phyloP scores from a whole-genome alignment of 2,797 vertebrate species.

The Sebastes elongatus region DNA sequence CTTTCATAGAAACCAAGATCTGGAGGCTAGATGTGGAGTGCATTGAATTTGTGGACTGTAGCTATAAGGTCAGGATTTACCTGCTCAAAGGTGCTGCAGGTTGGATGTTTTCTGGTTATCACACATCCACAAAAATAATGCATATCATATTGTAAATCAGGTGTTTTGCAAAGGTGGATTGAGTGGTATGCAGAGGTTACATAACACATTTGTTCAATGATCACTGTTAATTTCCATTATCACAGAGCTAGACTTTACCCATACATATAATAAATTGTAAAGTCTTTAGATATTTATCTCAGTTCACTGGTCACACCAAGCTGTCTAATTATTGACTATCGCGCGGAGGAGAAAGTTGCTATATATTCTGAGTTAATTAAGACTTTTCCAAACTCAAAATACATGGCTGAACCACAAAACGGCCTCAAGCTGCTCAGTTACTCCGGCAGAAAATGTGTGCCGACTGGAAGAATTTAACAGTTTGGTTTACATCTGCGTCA shows the following conservation, averaged over 20 bases:
- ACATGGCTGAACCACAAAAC: neutral
- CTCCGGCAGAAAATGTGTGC: neutral
- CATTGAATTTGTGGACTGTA: slow-evolving; percentile 41
- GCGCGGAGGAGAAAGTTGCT: neutral
- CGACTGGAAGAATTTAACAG: neutral
- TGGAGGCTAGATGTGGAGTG: slow-evolving; percentile 35
- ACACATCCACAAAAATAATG: slow-evolving; percentile 11
- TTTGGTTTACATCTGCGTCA: slow-evolving; percentile 39
- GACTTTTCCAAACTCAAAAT: slow-evolving; percentile 19
- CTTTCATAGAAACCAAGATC: slow-evolving; percentile 64
- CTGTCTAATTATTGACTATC: slow-evolving; percentile 20
- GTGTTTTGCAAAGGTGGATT: slow-evolving; percentile 29
- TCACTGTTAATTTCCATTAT: slow-evolving; percentile 69
- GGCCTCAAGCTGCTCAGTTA: neutral
- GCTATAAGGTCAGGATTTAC: slow-evolving; percentile 57
- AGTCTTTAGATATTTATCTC: slow-evolving; percentile 18
- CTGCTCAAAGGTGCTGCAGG: slow-evolving; percentile 17
- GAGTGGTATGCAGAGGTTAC: slow-evolving; percentile 22
- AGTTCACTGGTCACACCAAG: slow-evolving; percentile 13
- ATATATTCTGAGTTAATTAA: neutral
- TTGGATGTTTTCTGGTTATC: slow-evolving; percentile 24
- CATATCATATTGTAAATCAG: slow-evolving; percentile 16
- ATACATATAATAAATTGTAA: slow-evolving; percentile 27
- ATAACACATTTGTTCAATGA: slow-evolving; percentile 43
- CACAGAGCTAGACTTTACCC: slow-evolving; percentile 30